Percentiles rank a stretch among this genome's conserved stretches.
Conservation (phyloP, 2,888 invertebrate species). For the Drosophila mulleri region DNA sequence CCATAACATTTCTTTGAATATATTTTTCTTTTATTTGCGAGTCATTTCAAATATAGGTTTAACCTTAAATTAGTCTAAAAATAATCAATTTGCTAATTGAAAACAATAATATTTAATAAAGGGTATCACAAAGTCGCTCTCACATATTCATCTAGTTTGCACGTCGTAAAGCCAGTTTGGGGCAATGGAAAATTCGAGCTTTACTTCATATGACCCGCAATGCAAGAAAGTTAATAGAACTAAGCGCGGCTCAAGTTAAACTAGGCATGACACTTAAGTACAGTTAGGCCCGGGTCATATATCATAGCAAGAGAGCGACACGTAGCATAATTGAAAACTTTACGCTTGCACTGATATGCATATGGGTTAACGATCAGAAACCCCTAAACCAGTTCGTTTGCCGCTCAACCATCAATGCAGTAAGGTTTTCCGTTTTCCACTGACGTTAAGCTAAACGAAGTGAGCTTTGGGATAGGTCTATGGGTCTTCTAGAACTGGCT, state of each 20-base stretch:
- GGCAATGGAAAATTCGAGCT: slow-evolving; percentile 34
- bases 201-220: slow-evolving; percentile 42
- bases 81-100: neutral
- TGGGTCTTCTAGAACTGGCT: neutral
- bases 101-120: neutral
- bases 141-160: slow-evolving; percentile 5
- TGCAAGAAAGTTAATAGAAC: slow-evolving; percentile 51
- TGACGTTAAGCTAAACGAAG: neutral
- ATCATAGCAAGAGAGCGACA: slow-evolving; percentile 12
- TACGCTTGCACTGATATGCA: slow-evolving; percentile 16
- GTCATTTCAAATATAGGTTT: too few species aligned
- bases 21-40: too few species aligned
- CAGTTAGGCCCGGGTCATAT: slow-evolving; percentile 25
- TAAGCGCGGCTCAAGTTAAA: slow-evolving; percentile 42
- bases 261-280: slow-evolving; percentile 48
- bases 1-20: neutral
- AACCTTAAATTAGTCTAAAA: too few species aligned
- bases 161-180: slow-evolving; percentile 36
- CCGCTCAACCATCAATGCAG: neutral
- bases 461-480: neutral
- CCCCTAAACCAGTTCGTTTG: neutral
- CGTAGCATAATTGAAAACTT: slow-evolving; percentile 23
- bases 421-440: neutral
- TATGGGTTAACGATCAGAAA: slow-evolving; percentile 13
- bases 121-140: neutral